Evolutionary conservation across 2,888 invertebrate species (phyloP).

Genomic region (Netelia melanura): DNA sequence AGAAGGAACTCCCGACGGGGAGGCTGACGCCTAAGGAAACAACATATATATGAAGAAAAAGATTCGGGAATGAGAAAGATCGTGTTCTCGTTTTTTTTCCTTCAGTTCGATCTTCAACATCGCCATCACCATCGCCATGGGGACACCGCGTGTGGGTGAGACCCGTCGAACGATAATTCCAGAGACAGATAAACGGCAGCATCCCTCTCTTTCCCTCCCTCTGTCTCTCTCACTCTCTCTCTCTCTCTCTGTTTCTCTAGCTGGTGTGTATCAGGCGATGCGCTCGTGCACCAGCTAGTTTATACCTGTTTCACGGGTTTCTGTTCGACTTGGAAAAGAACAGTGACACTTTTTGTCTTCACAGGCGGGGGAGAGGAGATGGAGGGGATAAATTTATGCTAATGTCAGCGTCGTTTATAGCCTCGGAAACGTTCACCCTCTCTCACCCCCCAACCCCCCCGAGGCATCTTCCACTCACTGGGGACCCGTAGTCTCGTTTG

Average conservation of each 20-base stretch:
- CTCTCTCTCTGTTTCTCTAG: neutral
- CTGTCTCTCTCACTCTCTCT: neutral
- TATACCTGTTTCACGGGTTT: conserved; percentile 62
- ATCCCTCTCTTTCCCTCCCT: conserved; percentile 20
- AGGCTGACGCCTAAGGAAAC: conserved; percentile 55
- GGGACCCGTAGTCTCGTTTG: conserved; percentile 31
- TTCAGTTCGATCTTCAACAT: conserved; percentile 55
- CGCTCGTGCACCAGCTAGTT: conserved; percentile 52
- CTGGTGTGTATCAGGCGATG: conserved; percentile 1
- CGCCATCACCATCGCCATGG: conserved; percentile 44
- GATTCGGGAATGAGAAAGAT: conserved; percentile 54
- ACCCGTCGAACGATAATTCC: conserved; percentile 60
- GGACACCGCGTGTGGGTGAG: conserved; percentile 59
- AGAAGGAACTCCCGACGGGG: conserved; percentile 56
- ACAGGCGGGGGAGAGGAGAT: neutral
- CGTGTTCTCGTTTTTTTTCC: conserved; percentile 40
- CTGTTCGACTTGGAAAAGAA: conserved; percentile 41
- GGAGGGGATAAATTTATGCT: conserved; percentile 60
- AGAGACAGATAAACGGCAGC: conserved; percentile 56
- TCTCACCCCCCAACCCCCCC: neutral
- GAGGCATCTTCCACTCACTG: neutral
- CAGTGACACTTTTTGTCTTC: conserved; percentile 50
- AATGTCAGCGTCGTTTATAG: conserved; percentile 64
- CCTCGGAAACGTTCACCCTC: conserved; percentile 42
- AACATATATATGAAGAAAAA: conserved; percentile 52